These are phyloP conservation scores for Brachionus plicatilis DNA, from an alignment of 1,140 invertebrate genomes.

Conservation along the genomic window DNA sequence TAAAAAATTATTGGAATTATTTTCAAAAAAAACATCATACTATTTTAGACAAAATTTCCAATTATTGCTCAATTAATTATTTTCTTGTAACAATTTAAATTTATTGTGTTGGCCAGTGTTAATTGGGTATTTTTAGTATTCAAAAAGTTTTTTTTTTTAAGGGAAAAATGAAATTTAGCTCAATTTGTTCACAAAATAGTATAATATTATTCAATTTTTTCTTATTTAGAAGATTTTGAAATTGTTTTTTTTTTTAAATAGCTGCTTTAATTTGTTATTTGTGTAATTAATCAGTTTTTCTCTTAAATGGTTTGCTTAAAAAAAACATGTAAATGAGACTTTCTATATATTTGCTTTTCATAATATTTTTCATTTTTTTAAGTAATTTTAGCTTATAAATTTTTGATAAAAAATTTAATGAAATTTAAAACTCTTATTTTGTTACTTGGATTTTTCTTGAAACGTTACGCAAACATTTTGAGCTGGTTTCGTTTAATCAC, in stretches of 20 bases:
- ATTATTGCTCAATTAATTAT: constrained; percentile 6
- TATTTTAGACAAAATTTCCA: constrained; percentile 2
- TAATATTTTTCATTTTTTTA: not conserved
- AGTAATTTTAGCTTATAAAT: not conserved
- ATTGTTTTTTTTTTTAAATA: not conserved
- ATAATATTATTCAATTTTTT: not conserved
- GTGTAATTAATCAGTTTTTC: not conserved
- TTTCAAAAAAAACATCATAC: not conserved
- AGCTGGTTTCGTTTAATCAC: not conserved
- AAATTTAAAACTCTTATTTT: not conserved
- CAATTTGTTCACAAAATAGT: not conserved
- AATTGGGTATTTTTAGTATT: not conserved
- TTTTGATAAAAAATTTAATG: not conserved
- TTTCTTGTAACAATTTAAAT: not conserved
- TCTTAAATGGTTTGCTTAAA: not conserved
- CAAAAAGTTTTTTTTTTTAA: not conserved
- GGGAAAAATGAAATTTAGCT: not conserved
- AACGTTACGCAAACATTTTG: not conserved
- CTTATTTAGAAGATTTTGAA: not conserved
- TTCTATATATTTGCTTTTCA: not conserved
- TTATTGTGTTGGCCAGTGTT: not conserved
- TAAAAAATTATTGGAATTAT: not conserved
- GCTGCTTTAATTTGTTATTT: not conserved
- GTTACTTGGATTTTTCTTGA: not conserved
- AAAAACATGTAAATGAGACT: not conserved